Base-by-base conservation (phyloP, 2,113 vertebrate species). In the Ploceus nigricollis region DNA sequence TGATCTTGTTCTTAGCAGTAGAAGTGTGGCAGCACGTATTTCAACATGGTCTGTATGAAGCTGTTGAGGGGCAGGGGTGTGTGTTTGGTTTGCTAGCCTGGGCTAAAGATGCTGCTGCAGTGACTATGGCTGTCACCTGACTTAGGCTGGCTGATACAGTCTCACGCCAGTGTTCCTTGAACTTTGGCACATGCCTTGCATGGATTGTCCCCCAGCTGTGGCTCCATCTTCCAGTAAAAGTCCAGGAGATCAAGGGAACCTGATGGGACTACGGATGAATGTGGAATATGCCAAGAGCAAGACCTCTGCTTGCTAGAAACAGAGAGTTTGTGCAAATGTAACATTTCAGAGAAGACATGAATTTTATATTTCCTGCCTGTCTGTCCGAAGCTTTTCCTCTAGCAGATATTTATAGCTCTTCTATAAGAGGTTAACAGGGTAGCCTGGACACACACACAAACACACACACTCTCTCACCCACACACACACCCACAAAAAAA, bases 311-410 rank as follows among this genome's bases (percentile, higher is more conserved):
- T 85, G 27, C 48, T 84, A 31, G 64, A 82, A 96, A 91, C 44
- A 60, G 65, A 73, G 51, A 75, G 9, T 53, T 89, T 89, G 90
- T 97, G 92, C 73, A 94, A 91, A 84, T 89, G 78, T 91, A 91
- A 72, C 87, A 94, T 96, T 95, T 96, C 31, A 48, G 77, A 89
- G 35, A 39, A 79, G 57, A 71, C 40, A 21, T 75, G 39, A 94
- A 84, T 89, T 94, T 92, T 76, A 1, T 75, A 61, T 82, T 75
- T 87, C 25, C 58, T 92, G 16, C 60, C 68, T 83, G 7, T 70
- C 69, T 87, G 33, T 69, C 53, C 63, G 64, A 71, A 87, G 31
- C 18, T 82, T 81, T 91, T 89, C 40, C 51, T 91, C 6, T 28
- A 69, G 57, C 22, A 72, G 53, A 33, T 37, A 48, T 57, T 78